Percentiles rank a stretch among this genome's conserved stretches.
phyloP scores from a whole-genome alignment of 2,797 vertebrate genomes.

The Parambassis ranga region DNA sequence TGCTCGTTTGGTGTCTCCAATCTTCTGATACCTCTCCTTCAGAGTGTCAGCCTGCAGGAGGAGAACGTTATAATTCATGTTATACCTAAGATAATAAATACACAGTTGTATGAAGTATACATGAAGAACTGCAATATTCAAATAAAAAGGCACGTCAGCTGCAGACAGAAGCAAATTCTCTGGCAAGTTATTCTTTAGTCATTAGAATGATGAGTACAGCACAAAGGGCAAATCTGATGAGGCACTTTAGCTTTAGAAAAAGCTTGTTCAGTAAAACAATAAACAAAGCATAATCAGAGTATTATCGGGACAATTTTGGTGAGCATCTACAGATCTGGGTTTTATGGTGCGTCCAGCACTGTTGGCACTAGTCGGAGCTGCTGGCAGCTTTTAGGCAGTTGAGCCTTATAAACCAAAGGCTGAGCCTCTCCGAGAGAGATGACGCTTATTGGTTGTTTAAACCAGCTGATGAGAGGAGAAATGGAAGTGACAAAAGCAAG shows the following conservation, averaged over 20 bases:
- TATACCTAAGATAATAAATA: background rate
- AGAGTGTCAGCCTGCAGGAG: constrained; percentile 90
- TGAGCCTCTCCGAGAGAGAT: too few relatives aligned
- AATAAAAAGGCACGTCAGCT: background rate
- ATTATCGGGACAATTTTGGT: too few relatives aligned
- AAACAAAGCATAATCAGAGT: too few relatives aligned
- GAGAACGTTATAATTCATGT: background rate
- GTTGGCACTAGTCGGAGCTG: too few relatives aligned
- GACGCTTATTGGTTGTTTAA: too few relatives aligned
- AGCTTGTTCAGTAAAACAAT: background rate
- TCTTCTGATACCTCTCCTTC: constrained; percentile 98
- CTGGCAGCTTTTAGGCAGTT: too few relatives aligned
- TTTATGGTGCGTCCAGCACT: too few relatives aligned
- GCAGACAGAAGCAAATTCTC: constrained; percentile 7
- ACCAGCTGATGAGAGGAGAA: too few relatives aligned
- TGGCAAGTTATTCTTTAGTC: background rate
- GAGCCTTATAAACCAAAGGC: too few relatives aligned
- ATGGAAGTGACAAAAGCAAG: too few relatives aligned
- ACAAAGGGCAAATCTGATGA: background rate
- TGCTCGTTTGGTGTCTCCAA: constrained; percentile 95
- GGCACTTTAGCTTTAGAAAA: background rate
- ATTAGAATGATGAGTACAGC: background rate
- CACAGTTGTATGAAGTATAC: background rate
- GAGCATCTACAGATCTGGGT: too few relatives aligned
- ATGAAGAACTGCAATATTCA: constrained; percentile 4